Base-by-base conservation (phyloP, 2,888 invertebrate genomes). In the Rotaria sp. region DNA sequence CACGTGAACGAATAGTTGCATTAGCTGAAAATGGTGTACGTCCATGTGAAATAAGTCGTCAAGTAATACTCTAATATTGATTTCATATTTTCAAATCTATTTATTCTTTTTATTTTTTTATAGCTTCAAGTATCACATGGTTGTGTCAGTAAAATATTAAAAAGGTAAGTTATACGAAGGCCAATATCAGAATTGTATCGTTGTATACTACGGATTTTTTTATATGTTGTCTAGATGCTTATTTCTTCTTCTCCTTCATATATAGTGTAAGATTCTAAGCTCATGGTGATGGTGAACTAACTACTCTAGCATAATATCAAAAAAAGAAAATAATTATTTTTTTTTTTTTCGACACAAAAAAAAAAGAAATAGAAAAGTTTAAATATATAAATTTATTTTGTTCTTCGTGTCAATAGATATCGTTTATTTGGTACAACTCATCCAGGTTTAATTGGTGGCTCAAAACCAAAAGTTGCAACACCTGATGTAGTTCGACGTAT, bases 381-480 rank as follows among this genome's bases (percentile, higher is more conserved):
- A 45, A 8, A 45, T 11, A 45, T 11, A 45, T 5, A 5, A 8
- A 45, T 45, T 45, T 15, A 15, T 15, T 48, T 48, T 48, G 13
- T 11, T 15, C 10, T 48, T 48, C 2, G 7, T 48, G 3, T 48
- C 24, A 67, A 67, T 52, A 84, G 84, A 21, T 87, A 85, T 59
- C 85, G 87, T 57, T 24, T 87, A 26, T 87, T 85, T 84, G 80
- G 85, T 85, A 87, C 87, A 5, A 85, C 85, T 18, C 59, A 80
- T 41, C 87, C 87, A 2, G 87, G 87, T 21, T 85, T 87, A 13
- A 87, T 87, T 41, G 87, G 87, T 24, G 87, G 87, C 30, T 87
- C 87, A 11, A 87, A 87, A 35, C 87, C 87, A 7, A 87, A 87
- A 87, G 87, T 87, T 1, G 87, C 87, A 21, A 87, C 87, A 67